phyloP scores from a whole-genome alignment of 2,888 invertebrate species.

The Bibio marci region DNA sequence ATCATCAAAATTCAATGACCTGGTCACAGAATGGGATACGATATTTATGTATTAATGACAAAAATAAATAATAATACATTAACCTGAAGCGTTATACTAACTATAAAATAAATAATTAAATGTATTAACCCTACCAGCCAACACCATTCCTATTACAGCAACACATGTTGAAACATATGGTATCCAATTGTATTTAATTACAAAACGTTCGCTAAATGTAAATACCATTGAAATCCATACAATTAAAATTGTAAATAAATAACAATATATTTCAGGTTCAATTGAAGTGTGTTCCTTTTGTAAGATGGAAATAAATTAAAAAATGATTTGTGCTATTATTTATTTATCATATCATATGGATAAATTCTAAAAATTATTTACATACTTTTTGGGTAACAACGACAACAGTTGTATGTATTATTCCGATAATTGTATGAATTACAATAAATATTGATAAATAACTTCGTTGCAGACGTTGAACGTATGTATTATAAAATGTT shows the following conservation, averaged over 20 bases:
- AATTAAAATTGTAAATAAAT: constrained; percentile 18
- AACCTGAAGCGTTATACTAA: no score
- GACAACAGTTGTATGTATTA: constrained; percentile 41
- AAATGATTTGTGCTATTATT: neutral
- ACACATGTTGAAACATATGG: constrained; percentile 28
- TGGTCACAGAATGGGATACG: no score
- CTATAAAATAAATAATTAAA: no score
- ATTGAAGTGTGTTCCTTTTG: constrained; percentile 17
- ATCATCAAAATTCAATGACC: no score
- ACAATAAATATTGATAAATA: constrained; percentile 60
- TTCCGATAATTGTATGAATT: constrained; percentile 45
- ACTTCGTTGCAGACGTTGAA: constrained; percentile 58
- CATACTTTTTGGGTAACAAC: constrained; percentile 30
- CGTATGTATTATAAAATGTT: constrained; percentile 55
- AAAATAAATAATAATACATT: no score
- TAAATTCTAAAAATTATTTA: neutral
- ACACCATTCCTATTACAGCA: constrained; percentile 33
- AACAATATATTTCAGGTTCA: constrained; percentile 24
- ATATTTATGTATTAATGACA: no score
- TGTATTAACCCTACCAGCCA: constrained; percentile 36
- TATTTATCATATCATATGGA: constrained; percentile 5
- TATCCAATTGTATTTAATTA: constrained; percentile 25
- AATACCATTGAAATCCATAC: constrained; percentile 25
- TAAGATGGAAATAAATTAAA: neutral
- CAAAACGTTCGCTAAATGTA: constrained; percentile 23